Conservation (phyloP, 2,797 vertebrate genomes). For the Bradypodion ventrale region DNA sequence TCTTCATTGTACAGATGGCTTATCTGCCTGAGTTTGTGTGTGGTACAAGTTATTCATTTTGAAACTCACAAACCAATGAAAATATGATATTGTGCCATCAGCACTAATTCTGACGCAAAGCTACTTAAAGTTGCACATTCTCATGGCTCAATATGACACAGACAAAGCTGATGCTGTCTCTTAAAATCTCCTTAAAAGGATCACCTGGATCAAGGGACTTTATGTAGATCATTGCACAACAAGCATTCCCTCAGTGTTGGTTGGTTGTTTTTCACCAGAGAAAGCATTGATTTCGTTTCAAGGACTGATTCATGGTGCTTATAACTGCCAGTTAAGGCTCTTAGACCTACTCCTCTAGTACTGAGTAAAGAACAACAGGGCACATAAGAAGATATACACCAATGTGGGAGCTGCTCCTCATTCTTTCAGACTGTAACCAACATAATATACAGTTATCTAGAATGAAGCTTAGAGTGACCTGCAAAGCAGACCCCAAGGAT, state of each 20-base stretch:
- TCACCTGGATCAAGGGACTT: not conserved
- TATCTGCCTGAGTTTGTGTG: not conserved
- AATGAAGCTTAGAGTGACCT: slow-evolving; percentile 58
- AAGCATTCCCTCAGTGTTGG: not conserved
- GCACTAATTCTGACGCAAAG: not conserved
- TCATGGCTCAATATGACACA: not conserved
- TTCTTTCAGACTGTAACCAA: slow-evolving; percentile 62
- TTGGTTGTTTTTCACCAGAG: not conserved
- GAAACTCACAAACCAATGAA: not conserved
- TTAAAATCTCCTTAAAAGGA: not conserved
- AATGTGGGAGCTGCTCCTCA: slow-evolving; percentile 23
- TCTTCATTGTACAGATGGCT: not conserved
- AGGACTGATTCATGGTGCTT: not conserved
- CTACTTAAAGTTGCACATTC: slow-evolving; percentile 13
- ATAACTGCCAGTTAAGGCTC: not conserved
- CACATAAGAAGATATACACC: not conserved
- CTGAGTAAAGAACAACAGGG: slow-evolving; percentile 33
- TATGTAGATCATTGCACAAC: not conserved
- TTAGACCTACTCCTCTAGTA: slow-evolving; percentile 16
- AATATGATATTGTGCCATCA: not conserved
- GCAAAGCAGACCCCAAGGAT: slow-evolving; percentile 19
- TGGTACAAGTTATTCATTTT: not conserved
- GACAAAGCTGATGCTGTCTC: slow-evolving; percentile 1
- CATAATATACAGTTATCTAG: slow-evolving; percentile 48
- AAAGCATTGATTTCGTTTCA: not conserved